phyloP scores from a whole-genome alignment of 2,113 vertebrate genomes.

The Eulemur macaco region DNA sequence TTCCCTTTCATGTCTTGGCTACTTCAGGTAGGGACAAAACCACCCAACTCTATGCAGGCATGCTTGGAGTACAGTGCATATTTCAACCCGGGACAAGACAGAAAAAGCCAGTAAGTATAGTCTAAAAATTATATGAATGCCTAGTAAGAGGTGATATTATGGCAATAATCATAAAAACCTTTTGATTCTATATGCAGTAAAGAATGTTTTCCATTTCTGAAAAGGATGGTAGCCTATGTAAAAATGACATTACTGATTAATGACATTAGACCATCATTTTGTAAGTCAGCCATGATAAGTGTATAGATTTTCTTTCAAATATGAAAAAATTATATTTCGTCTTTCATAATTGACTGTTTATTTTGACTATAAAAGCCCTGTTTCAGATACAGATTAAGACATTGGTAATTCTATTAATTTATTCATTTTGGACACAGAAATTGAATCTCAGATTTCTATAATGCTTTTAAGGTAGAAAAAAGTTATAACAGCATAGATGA shows the following conservation, averaged over 20 bases:
- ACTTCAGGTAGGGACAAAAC: background rate
- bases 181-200: background rate
- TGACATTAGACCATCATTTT: background rate
- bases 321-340: background rate
- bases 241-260: background rate
- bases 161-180: background rate
- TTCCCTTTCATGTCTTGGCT: background rate
- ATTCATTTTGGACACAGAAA: background rate
- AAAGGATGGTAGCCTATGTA: background rate
- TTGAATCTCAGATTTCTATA: slow-evolving; percentile 16
- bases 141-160: background rate
- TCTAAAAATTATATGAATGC: background rate
- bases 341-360: background rate
- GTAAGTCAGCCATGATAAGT: background rate
- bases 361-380: slow-evolving; percentile 5
- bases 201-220: background rate
- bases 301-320: background rate
- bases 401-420: background rate
- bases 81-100: background rate
- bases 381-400: background rate
- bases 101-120: background rate
- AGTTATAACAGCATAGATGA: background rate
- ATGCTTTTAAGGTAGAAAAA: background rate
- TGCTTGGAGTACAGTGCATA: background rate
- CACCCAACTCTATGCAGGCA: background rate